A percentile compares a stretch with the other conserved stretches of the same genome.
phyloP scores from a whole-genome alignment of 2,113 vertebrate genomes.

The Tupaia chinensis region DNA sequence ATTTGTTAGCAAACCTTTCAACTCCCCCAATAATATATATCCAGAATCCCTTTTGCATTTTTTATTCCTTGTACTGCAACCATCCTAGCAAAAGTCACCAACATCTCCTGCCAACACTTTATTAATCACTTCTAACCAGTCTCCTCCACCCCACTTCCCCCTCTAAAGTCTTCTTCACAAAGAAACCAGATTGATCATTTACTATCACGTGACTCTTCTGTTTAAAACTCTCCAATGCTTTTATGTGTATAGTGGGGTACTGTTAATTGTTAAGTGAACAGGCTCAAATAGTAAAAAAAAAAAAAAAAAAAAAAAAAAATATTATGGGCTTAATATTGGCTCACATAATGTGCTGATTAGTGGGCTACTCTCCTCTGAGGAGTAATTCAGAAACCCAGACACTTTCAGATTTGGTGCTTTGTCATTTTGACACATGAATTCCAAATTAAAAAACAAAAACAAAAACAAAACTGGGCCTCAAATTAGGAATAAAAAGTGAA shows the following conservation, averaged over 20 bases:
- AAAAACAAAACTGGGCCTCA: background rate
- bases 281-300: background rate
- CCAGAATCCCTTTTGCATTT: background rate
- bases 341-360: background rate
- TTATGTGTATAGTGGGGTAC: background rate
- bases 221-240: background rate
- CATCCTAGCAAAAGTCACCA: background rate
- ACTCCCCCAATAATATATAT: background rate
- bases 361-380: background rate
- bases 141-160: background rate
- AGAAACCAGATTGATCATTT: background rate
- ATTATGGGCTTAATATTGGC: background rate
- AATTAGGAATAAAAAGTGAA: background rate
- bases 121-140: background rate
- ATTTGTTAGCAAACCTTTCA: background rate
- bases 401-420: background rate
- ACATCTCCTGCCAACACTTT: accelerated
- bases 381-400: background rate
- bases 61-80: background rate
- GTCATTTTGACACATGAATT: background rate
- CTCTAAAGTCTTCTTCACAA: background rate
- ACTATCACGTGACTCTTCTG: background rate
- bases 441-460: background rate
- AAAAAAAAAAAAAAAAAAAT: background rate
- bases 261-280: background rate